These are phyloP conservation scores for Margarornis squamiger DNA, from an alignment of 2,797 vertebrate species.

Conservation along the genomic window DNA sequence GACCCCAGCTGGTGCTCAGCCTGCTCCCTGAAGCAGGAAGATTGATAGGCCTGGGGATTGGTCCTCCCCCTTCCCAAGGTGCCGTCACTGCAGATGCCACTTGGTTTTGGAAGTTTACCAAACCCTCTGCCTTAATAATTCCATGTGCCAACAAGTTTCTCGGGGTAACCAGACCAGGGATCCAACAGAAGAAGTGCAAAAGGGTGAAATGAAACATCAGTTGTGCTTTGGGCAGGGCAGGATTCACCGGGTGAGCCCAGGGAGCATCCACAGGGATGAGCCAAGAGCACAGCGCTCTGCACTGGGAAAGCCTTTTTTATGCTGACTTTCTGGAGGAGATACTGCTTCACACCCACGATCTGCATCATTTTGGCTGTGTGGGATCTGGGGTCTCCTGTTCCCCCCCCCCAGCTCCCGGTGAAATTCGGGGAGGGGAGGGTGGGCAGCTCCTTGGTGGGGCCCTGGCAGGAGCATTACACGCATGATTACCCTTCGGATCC, in stretches of 20 bases:
- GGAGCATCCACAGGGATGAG: not conserved
- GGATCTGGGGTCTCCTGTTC: not conserved
- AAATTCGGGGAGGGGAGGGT: not conserved
- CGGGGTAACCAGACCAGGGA: not conserved
- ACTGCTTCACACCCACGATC: accelerated
- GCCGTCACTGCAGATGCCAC: not conserved
- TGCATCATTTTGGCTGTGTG: accelerated
- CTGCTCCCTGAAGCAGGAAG: constrained; percentile 56
- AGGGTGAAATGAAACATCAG: accelerated
- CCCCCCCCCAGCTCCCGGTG: not conserved
- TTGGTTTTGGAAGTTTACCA: not conserved
- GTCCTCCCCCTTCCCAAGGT: not conserved
- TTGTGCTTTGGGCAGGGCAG: not conserved
- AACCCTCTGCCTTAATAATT: not conserved
- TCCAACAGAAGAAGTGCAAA: accelerated
- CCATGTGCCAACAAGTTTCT: not conserved
- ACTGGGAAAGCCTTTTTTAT: accelerated
- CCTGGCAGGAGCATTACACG: constrained; percentile 52
- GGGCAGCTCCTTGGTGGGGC: constrained; percentile 7
- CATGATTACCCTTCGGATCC: constrained; percentile 63
- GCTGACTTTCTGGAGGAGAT: not conserved
- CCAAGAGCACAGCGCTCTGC: not conserved
- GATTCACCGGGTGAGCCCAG: not conserved
- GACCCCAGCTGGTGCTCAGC: constrained; percentile 65
- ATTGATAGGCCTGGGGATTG: constrained; percentile 28